Base-by-base conservation (phyloP, 2,797 vertebrate species). In the Pipistrellus pipistrellus region DNA sequence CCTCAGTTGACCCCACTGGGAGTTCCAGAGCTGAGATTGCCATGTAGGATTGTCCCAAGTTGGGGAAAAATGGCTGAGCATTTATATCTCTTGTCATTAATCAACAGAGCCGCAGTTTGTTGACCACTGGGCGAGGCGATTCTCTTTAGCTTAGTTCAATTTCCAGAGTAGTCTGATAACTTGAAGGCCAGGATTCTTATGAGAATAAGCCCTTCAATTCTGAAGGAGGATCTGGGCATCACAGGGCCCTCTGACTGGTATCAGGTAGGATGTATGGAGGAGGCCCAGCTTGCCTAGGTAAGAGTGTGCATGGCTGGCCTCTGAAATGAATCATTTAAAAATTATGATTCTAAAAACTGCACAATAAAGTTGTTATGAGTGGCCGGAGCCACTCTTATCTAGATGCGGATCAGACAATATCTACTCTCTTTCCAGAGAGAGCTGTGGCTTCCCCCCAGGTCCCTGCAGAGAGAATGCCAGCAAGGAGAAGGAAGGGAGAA, bases 301-400 rank as follows among this genome's bases (percentile, higher is more conserved):
- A 23, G 23, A n/a, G 10, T 18, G 20, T 5, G 2, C 25, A 76
- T 27, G 57, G 25, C 62, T 64, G 14, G 7, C 90, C 35, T 72
- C 75, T 64, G 62, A 73, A 78, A 82, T 10, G 23, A 78, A 78
- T 93, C 64, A 21, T 38, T 72, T 88, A 25, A 57, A 77, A 94
- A 89, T 57, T 59, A 68, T 4, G 9, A 10, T 35, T 77, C 90
- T 86, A 59, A 85, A 78, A 85, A 51, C 21, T 46, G 8, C 21
- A 78, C 75, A 69, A 1, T 55, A 23, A 73, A 44, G 32, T 51
- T 35, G 18, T 78, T 51, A 11, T 41, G 48, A 88, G 38, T 2
- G 55, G 71, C 32, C 35, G 4, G 51, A 71, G 53, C 32, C 17
- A 14, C 6, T 2, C 48, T 72, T 53, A 7, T 13, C 25, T 78